Evolutionary conservation across 2,888 invertebrate genomes (phyloP), one percentile per base, ranked within the genome.

Genomic region (Eilema griseolum): DNA sequence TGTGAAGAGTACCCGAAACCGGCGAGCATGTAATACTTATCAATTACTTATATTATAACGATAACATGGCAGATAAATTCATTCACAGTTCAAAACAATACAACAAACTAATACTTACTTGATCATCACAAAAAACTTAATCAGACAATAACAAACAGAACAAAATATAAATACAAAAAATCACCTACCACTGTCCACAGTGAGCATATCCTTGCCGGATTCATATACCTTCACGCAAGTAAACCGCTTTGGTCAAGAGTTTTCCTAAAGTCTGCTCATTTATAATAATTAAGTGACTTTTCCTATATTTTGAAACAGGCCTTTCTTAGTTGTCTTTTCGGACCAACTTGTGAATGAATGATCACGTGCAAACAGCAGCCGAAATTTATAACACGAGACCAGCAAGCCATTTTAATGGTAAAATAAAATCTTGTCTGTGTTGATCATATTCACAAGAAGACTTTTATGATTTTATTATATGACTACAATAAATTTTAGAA

Each of bases 151-250:
- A 61, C 11, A 33, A 33, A 33, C 4, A 61, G 23, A n/a, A n/a
- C 23, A 11, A 46, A 46, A 23, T n/a, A n/a, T 46, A n/a, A 59
- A 24, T 24, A 62, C 14, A 28, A 67, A 57, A 61, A 26, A 41
- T 60, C 33, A 71, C 67, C 56, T 65, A 71, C 71, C 68, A 68
- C 60, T 31, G 56, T 23, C n/a, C n/a, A n/a, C n/a, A n/a, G n/a
- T n/a, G n/a, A n/a, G n/a, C n/a, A n/a, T n/a, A n/a, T n/a, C n/a
- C n/a, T n/a, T n/a, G n/a, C n/a, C n/a, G n/a, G n/a, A n/a, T n/a
- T n/a, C n/a, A n/a, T n/a, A n/a, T n/a, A n/a, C n/a, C n/a, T n/a
- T n/a, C n/a, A n/a, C n/a, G n/a, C n/a, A n/a, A n/a, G n/a, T n/a
- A n/a, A n/a, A n/a, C n/a, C n/a, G n/a, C n/a, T n/a, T n/a, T n/a